Percentiles rank a stretch among this genome's conserved stretches.
Evolutionary conservation across 1,140 invertebrate genomes (phyloP).

Genomic region (Danaus melanippus): DNA sequence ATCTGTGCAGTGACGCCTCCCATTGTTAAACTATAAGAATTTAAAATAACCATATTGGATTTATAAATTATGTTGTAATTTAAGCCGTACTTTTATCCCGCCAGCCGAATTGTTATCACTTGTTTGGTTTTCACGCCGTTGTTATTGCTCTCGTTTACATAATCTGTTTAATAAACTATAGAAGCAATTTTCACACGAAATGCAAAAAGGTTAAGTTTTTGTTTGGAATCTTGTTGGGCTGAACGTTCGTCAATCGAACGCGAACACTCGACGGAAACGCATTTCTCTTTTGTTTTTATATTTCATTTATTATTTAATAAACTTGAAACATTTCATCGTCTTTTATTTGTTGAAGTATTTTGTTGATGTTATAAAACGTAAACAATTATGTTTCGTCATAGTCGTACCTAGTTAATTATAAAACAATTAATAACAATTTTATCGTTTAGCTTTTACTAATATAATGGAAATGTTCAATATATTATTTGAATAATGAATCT

Average conservation of each 20-base stretch:
- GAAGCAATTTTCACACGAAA: slow-evolving; percentile 30
- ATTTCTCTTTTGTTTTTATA: slow-evolving; percentile 25
- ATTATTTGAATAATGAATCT: neutral
- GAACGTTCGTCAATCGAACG: slow-evolving; percentile 12
- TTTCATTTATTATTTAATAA: slow-evolving; percentile 20
- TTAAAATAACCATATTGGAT: too few relatives aligned
- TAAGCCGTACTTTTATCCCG: slow-evolving; percentile 10
- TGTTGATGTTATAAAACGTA: too few relatives aligned
- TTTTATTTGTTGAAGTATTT: too few relatives aligned
- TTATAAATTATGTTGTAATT: slow-evolving; percentile 2
- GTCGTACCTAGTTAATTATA: neutral
- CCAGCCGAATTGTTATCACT: slow-evolving; percentile 27
- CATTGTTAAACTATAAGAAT: slow-evolving; percentile 35
- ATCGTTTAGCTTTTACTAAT: neutral
- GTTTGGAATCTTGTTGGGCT: slow-evolving; percentile 24
- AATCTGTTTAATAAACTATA: slow-evolving; percentile 44
- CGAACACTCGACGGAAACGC: slow-evolving; percentile 10
- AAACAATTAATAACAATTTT: slow-evolving; percentile 2
- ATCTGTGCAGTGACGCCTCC: slow-evolving; percentile 51
- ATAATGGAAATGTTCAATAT: neutral
- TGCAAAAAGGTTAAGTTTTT: slow-evolving; percentile 28
- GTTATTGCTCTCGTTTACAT: slow-evolving; percentile 31
- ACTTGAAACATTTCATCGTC: neutral
- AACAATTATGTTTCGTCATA: neutral
- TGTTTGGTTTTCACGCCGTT: slow-evolving; percentile 28